phyloP scores from a whole-genome alignment of 2,888 invertebrate genomes.

The Agapostemon virescens region DNA sequence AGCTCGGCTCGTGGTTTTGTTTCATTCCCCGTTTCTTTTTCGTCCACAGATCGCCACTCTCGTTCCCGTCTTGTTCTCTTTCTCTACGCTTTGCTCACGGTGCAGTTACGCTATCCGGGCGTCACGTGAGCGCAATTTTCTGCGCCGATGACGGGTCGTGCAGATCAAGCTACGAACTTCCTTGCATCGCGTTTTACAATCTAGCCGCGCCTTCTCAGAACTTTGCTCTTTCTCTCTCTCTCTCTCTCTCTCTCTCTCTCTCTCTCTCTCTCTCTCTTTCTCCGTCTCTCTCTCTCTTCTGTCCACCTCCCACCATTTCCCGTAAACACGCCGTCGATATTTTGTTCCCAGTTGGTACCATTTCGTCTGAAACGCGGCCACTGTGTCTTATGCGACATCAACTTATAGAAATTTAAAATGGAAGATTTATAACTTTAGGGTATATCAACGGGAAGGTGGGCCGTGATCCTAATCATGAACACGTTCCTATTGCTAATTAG shows the following conservation, averaged over 20 bases:
- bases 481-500: neutral
- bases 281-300: neutral
- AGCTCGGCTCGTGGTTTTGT: slow-evolving; percentile 67
- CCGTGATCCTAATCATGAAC: neutral
- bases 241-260: slow-evolving; percentile 8
- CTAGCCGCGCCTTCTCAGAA: slow-evolving; percentile 60
- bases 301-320: neutral
- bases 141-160: slow-evolving; percentile 65
- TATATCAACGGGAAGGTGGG: neutral
- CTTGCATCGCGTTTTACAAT: slow-evolving; percentile 63
- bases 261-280: neutral
- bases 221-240: slow-evolving; percentile 26
- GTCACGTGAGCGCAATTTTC: slow-evolving; percentile 69
- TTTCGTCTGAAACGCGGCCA: slow-evolving; percentile 15
- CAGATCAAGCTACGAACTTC: slow-evolving; percentile 63
- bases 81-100: slow-evolving; percentile 45
- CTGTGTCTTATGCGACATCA: slow-evolving; percentile 7
- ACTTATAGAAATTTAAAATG: slow-evolving; percentile 1
- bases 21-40: slow-evolving; percentile 57
- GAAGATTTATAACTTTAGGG: neutral
- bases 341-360: slow-evolving; percentile 11
- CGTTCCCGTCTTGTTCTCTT: slow-evolving; percentile 34
- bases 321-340: slow-evolving; percentile 8
- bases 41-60: slow-evolving; percentile 43
- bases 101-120: slow-evolving; percentile 60